Percentiles rank a stretch among this genome's conserved stretches.
Evolutionary conservation across 1,140 invertebrate species (phyloP).

Genomic region (Eurosta solidaginis): DNA sequence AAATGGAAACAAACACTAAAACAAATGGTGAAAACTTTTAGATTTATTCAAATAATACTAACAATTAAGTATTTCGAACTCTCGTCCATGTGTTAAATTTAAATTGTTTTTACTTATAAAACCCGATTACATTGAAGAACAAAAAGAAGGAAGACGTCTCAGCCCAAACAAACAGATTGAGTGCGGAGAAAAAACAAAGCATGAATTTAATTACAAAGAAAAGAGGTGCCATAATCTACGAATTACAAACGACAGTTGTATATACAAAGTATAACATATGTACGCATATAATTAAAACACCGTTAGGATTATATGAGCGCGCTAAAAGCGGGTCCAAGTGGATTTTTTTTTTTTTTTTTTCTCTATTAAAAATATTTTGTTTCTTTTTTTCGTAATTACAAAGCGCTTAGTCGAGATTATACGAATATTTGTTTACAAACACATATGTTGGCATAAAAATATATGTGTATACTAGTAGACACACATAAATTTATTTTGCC

Average conservation of each 20-base stretch:
- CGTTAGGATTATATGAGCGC: not conserved
- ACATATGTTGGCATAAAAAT: not conserved
- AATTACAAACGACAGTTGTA: not conserved
- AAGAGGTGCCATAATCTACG: not conserved
- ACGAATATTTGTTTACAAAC: not conserved
- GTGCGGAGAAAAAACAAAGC: not conserved
- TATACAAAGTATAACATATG: not conserved
- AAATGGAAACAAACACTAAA: too few relatives aligned
- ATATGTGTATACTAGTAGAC: not conserved
- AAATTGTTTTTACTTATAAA: too few relatives aligned
- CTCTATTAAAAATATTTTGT: constrained; percentile 15
- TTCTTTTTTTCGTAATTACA: constrained; percentile 10
- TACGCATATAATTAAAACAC: not conserved
- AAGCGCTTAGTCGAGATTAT: not conserved
- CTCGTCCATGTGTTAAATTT: too few relatives aligned
- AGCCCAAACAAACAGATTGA: not conserved
- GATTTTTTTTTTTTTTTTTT: constrained; percentile 10
- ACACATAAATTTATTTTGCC: too few relatives aligned
- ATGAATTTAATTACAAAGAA: constrained; percentile 17
- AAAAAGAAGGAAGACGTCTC: too few relatives aligned
- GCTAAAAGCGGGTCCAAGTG: not conserved
- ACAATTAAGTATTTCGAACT: too few relatives aligned
- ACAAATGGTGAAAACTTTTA: too few relatives aligned
- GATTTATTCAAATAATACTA: too few relatives aligned
- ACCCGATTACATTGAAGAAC: too few relatives aligned